Percentiles rank a stretch among this genome's conserved stretches.
Conservation (phyloP, 1,140 invertebrate species). For the Lucilia cuprina region DNA sequence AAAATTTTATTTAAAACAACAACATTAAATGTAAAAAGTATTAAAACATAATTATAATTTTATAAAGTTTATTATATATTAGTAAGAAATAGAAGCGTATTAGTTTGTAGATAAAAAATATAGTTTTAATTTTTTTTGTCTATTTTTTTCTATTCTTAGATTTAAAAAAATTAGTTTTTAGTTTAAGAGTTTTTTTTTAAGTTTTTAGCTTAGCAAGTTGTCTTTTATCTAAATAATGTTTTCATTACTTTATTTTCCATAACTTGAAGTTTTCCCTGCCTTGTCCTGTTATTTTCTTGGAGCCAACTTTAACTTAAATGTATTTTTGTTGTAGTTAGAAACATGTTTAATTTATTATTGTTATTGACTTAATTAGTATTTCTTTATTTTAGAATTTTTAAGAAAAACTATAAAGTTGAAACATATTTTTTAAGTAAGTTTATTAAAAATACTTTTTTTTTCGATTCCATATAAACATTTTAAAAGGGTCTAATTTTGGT, state of each 20-base stretch:
- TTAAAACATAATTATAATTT: not conserved
- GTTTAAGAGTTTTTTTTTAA: not conserved
- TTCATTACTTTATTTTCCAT: not conserved
- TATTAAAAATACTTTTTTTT: no score
- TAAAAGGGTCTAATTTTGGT: no score
- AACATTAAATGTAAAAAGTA: conserved; percentile 14
- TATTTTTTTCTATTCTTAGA: not conserved
- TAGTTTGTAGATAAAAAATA: not conserved
- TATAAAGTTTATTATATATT: not conserved
- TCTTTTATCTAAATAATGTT: not conserved
- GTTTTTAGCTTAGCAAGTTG: not conserved
- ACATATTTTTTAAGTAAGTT: no score
- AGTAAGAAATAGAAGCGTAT: conserved; percentile 16
- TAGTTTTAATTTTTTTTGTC: not conserved
- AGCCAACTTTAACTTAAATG: not conserved
- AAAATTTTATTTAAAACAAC: not conserved
- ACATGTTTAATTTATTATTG: not conserved
- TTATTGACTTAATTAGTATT: no score
- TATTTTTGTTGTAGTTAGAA: conserved; percentile 17
- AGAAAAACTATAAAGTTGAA: no score
- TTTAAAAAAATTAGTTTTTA: not conserved
- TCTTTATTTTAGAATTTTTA: no score
- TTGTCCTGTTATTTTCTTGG: conserved; percentile 5
- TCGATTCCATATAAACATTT: no score
- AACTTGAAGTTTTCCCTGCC: conserved; percentile 33